Evolutionary conservation across 2,113 vertebrate genomes (phyloP), one percentile per base, ranked within the genome.

Genomic region (Spilogale gracilis): DNA sequence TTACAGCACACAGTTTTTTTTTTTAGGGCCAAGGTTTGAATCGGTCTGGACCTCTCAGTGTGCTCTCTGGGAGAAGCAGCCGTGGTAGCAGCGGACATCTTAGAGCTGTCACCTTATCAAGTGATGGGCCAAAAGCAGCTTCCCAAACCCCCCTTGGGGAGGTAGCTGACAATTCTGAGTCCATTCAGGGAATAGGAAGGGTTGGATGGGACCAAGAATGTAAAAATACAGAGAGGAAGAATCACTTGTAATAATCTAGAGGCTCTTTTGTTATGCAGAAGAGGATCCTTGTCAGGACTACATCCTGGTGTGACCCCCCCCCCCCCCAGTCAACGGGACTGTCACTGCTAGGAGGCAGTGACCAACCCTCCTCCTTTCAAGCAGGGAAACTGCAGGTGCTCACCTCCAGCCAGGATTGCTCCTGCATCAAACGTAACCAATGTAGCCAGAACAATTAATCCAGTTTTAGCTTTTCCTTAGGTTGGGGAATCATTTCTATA

Each of bases 1-100:
- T 99, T 99, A 99, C 99, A 99, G 99, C 99, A 99, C 99, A 97
- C 98, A 23, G 7, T 94, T 98, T 38, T 63, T 58, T 63, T 58
- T 98, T 97, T 95, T 95, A 98, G 99, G 99, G 98, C 99, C 98
- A 96, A 98, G 98, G 98, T 92, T 98, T 98, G 94, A 98, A 97
- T 97, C 96, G 93, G 99, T 98, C 98, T 97, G 98, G 97, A 56
- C 98, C 97, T 90, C 48, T 91, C 48, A 48, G 0, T 65, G 97
- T 98, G 98, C 98, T 91, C 96, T 96, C 97, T 65, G 97, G 95
- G 98, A 98, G 98, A 89, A 84, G 98, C 97, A 80, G 98, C 79
- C 94, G 43, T 95, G 85, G 97, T 96, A 99, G 99, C 99, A 99
- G 99, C 99, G 98, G 98, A 96, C 94, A 73, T 76, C 96, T 90